phyloP scores from a whole-genome alignment of 2,797 vertebrate genomes.

The Champsocephalus gunnari region DNA sequence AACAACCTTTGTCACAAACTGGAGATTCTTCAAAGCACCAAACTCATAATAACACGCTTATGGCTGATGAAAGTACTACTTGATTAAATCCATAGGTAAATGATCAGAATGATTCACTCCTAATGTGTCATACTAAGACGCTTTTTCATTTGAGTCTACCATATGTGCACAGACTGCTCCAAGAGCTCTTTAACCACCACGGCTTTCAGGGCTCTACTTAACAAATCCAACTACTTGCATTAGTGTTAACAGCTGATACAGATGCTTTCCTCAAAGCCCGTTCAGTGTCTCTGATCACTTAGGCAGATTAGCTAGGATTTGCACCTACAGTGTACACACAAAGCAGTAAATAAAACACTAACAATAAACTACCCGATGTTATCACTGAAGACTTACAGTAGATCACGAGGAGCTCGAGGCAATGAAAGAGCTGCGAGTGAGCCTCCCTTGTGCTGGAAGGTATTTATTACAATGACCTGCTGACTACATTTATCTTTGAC shows the following conservation, averaged over 20 bases:
- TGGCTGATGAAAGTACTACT: constrained; percentile 3
- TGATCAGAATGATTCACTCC: constrained; percentile 7
- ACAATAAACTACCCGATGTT: constrained; percentile 33
- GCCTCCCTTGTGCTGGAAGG: constrained; percentile 36
- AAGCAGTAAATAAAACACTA: constrained; percentile 28
- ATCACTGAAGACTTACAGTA: constrained; percentile 18
- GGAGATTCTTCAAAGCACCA: constrained; percentile 4
- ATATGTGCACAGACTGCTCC: constrained; percentile 20
- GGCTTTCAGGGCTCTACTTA: constrained; percentile 22
- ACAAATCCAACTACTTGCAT: constrained; percentile 39
- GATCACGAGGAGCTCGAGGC: constrained; percentile 25
- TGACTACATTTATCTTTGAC: constrained; percentile 53
- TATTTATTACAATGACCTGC: constrained; percentile 72
- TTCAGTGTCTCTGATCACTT: constrained; percentile 38
- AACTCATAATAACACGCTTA: not conserved
- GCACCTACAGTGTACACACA: constrained; percentile 22
- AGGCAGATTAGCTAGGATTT: constrained; percentile 34
- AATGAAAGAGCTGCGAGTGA: constrained; percentile 32
- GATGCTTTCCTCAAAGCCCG: constrained; percentile 31
- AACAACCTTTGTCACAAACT: constrained; percentile 7
- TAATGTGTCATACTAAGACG: not conserved
- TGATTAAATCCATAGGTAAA: not conserved
- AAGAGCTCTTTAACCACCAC: constrained; percentile 11
- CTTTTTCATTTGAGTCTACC: constrained; percentile 34
- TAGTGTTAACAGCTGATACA: constrained; percentile 30